A percentile compares a stretch with the other conserved stretches of the same genome.
Evolutionary conservation across 30 jellyfish, hydroid and myxozoan genomes (phyloP).

Genomic region (Cassiopea xamachana): DNA sequence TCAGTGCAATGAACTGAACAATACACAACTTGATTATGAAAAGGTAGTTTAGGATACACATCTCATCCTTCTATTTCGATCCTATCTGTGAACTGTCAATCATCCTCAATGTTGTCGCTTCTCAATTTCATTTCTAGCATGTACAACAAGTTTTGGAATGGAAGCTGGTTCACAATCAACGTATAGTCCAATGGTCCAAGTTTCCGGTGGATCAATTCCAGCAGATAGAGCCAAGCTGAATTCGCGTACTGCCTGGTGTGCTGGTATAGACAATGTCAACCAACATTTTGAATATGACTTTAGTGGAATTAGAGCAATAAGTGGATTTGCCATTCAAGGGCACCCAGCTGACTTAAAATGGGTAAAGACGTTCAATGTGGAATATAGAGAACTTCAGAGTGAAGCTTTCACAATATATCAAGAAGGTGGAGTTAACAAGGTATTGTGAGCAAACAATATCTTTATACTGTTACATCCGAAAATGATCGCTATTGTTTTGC

Average conservation of each 20-base stretch:
- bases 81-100: no score
- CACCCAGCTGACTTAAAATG: conserved; percentile 34
- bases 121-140: background rate
- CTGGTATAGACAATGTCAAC: background rate
- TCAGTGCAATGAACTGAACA: no score
- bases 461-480: no score
- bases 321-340: conserved; percentile 76
- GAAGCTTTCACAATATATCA: conserved; percentile 33
- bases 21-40: no score
- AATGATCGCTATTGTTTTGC: no score
- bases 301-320: conserved; percentile 26
- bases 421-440: conserved; percentile 52
- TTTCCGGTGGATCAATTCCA: conserved; percentile 44
- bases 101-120: no score
- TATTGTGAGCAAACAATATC: background rate
- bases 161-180: conserved; percentile 40
- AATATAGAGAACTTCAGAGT: background rate
- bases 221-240: conserved; percentile 18
- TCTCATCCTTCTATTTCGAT: no score
- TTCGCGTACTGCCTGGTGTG: conserved; percentile 52
- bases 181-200: conserved; percentile 29
- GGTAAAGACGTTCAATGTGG: conserved; percentile 52
- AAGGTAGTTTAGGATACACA: no score
- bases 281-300: conserved; percentile 42
- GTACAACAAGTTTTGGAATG: conserved; percentile 61